Conservation (phyloP, 2,888 invertebrate species). For the Drosophila tripunctata region DNA sequence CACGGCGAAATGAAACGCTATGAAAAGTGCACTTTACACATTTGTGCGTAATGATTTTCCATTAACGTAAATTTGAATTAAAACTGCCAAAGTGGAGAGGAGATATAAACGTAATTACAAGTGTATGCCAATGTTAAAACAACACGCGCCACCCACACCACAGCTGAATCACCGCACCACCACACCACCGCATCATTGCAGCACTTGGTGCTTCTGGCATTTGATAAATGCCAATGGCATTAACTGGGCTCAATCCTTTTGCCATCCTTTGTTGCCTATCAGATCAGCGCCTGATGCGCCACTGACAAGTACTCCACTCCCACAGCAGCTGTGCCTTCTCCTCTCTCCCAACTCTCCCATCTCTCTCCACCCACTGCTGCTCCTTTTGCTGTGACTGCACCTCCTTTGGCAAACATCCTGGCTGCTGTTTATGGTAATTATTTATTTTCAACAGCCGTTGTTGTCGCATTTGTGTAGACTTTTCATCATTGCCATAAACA, state of each 20-base stretch:
- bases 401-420: conserved; percentile 13
- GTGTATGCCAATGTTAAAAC: conserved; percentile 65
- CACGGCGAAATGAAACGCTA: conserved; percentile 26
- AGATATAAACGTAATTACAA: conserved; percentile 68
- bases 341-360: neutral
- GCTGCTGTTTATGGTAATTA: conserved; percentile 77
- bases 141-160: conserved; percentile 44
- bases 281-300: conserved; percentile 31
- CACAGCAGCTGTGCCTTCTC: neutral
- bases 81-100: conserved; percentile 50
- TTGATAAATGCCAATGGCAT: conserved; percentile 75
- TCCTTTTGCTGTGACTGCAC: neutral
- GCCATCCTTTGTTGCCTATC: conserved; percentile 28
- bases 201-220: conserved; percentile 38
- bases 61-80: conserved; percentile 81
- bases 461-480: conserved; percentile 59
- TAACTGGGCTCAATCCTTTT: conserved; percentile 52
- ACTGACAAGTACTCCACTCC: conserved; percentile 29
- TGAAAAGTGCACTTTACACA: conserved; percentile 77
- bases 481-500: conserved; percentile 73
- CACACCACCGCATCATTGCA: neutral
- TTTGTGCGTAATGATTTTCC: conserved; percentile 80
- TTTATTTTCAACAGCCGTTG: conserved; percentile 75
- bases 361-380: neutral
- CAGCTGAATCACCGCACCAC: neutral